Base-by-base conservation (phyloP, 2,797 vertebrate species). In the Sebastiscus albofasciatus region DNA sequence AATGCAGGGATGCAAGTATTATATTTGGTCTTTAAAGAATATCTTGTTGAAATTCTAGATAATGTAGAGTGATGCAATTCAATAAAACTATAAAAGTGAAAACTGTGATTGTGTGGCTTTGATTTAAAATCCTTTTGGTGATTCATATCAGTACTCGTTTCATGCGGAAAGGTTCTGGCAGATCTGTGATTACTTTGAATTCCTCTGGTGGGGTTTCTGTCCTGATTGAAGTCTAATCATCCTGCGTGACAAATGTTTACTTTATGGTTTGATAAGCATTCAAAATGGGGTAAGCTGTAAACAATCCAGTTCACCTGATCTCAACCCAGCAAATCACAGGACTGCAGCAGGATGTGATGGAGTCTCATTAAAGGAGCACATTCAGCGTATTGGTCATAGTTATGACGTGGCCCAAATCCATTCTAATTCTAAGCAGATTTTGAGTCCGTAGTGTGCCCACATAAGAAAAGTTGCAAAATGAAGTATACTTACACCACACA, bases 21-120 rank as follows among this genome's bases (percentile, higher is more conserved):
- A 95, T 95, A 94, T 96, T 93, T 95, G 92, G 95, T 96, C 95
- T 96, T 93, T 92, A 85, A 94, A 92, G 79, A 92, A 92, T 92
- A 96, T 94, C 93, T 93, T 95, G 95, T 96, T 96, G 92, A 95
- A 95, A 96, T 96, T 96, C 95, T 96, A 96, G 95, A 94, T 87
- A 77, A 96, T 96, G 95, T 97, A 96, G 94, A 96, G 95, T 95
- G 91, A 94, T 95, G 93, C 92, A 94, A 94, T 93, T 94, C 89
- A 95, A 96, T 96, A 96, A 96, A 96, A 93, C 71, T 79, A 89
- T 84, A 80, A 95, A 95, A 94, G 68, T 87, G 34, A 79, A 82
- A 82, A 52, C 1, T 58, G 26, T 58, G 26, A 49, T 27, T 67
- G 69, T 61, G 52, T 80, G 72, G 36, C 3, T 83, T 72, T 85